Conservation (phyloP, 1,140 invertebrate genomes). For the Atta colombica region DNA sequence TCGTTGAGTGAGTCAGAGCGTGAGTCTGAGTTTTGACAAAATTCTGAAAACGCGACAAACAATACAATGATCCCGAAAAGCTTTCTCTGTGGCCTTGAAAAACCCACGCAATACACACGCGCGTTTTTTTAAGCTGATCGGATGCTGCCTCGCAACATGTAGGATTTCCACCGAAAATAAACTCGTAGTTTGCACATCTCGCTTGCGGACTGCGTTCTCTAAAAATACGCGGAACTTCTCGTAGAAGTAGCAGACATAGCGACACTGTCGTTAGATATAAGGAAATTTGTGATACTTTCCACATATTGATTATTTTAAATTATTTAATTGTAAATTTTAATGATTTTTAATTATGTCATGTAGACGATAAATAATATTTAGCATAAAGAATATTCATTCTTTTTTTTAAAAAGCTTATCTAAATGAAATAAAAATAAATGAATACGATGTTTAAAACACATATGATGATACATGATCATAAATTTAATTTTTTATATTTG, state of each 20-base stretch:
- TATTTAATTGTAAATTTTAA: constrained; percentile 16
- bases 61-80: constrained; percentile 10
- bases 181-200: constrained; percentile 24
- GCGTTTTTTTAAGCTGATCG: constrained; percentile 37
- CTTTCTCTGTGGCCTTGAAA: constrained; percentile 20
- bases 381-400: not conserved
- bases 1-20: constrained; percentile 20
- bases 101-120: not conserved
- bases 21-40: constrained; percentile 55
- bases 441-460: not conserved
- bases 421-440: not conserved
- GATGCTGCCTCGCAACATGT: constrained; percentile 2
- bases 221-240: constrained; percentile 61
- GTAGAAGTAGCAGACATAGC: not conserved
- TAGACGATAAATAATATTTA: constrained; percentile 6
- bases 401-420: not conserved
- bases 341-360: not conserved
- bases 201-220: not conserved
- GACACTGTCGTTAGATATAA: not conserved
- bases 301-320: not conserved
- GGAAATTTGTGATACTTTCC: constrained; percentile 3
- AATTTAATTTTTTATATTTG: not conserved
- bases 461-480: not conserved
- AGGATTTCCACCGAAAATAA: constrained; percentile 60
- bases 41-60: constrained; percentile 36